phyloP scores from a whole-genome alignment of 2,113 vertebrate genomes.

The Grallaria varia region DNA sequence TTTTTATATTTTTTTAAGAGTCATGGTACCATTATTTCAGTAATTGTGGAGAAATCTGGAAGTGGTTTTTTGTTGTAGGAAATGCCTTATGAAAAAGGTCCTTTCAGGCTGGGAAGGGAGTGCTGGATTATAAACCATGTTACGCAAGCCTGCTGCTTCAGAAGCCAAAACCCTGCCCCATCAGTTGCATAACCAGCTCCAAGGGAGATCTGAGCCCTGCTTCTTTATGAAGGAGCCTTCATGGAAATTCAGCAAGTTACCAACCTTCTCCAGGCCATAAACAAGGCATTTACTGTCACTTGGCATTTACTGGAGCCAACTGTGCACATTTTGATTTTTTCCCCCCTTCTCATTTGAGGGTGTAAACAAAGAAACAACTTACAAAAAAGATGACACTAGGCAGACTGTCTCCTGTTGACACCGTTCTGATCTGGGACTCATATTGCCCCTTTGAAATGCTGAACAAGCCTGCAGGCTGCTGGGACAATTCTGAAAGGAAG shows the following conservation, averaged over 20 bases:
- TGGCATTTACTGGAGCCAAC: conserved; percentile 27
- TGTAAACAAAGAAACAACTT: conserved; percentile 29
- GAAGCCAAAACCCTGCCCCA: conserved; percentile 41
- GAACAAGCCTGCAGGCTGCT: conserved; percentile 38
- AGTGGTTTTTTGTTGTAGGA: conserved; percentile 1
- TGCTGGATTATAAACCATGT: conserved; percentile 67
- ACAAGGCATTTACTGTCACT: conserved; percentile 48
- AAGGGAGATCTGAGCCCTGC: conserved; percentile 10
- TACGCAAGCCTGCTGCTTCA: conserved; percentile 73
- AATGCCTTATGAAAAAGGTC: conserved; percentile 29
- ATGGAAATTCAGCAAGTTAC: conserved; percentile 35
- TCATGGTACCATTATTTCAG: not conserved
- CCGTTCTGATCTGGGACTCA: conserved; percentile 22
- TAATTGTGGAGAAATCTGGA: conserved; percentile 4
- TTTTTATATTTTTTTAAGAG: not conserved
- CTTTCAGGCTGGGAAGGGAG: conserved; percentile 33
- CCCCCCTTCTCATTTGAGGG: not conserved
- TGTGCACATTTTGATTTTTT: not conserved
- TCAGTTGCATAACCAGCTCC: conserved; percentile 60
- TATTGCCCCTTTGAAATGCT: conserved; percentile 35
- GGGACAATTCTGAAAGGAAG: conserved; percentile 35
- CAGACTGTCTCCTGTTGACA: conserved; percentile 43
- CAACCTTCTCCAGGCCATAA: conserved; percentile 44
- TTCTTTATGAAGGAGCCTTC: not conserved
- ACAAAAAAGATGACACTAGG: conserved; percentile 12